Evolutionary conservation across 2,888 invertebrate species (phyloP), one percentile per base, ranked within the genome.

Genomic region (Platypus cylindrus): DNA sequence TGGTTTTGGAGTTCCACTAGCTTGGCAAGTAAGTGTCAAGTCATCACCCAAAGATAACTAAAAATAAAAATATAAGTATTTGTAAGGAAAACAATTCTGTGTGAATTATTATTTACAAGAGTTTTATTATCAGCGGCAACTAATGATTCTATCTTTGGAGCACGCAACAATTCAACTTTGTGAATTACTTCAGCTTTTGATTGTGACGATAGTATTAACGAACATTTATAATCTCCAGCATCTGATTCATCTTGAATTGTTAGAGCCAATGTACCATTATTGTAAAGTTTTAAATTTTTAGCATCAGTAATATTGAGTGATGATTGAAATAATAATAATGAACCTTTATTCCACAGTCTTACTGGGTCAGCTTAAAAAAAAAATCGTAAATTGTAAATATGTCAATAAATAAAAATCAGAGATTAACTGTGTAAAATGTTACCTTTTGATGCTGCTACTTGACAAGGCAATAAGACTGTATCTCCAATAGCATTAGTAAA

Each of bases 1-100:
- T 1, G 67, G 66, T 41, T 54, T 50, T 2, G 67, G 67, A 40
- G 52, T 49, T 20, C 67, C 67, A 2, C 47, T 51, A 2, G 61
- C 64, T 11, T 50, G 50, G 44, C 67, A 67, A 5, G 54, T 52
- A 32, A 68, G 43, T 8, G 49, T 55, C 23, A 65, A 49, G 1
- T 57, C 51, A 4, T 59, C 58, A 7, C 63, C 65, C 34, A 54
- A 48, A 38, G 51, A 48, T 13, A 60, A 51, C 59, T 60, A 34
- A 18, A 51, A 52, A 31, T 31, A 31, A 11, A 14, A 20, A 25
- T 9, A 25, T 25, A 25, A 25, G 25, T 25, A 25, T 5, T 11
- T 25, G 11, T 20, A 20, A 26, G 5, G n/a, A 26, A 26, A 26
- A 26, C 5, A 26, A 26, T 26, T 5, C n/a, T 5, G 5, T 26